phyloP scores from a whole-genome alignment of 1,140 invertebrate species.

The Plectus sambesii region DNA sequence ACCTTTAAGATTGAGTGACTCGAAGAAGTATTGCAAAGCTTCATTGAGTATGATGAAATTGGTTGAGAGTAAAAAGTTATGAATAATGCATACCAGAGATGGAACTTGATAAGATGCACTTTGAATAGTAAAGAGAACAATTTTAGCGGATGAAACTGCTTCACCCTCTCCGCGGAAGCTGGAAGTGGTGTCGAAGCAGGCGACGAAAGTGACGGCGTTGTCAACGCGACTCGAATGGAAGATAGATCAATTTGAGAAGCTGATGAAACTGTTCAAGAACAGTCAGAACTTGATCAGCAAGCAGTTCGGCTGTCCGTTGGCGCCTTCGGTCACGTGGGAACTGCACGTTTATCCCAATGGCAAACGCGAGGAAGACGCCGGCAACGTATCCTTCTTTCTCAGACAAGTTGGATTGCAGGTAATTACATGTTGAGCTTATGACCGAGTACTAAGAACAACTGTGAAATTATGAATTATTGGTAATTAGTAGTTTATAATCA shows the following conservation, averaged over 20 bases:
- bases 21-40: too few species aligned
- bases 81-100: too few species aligned
- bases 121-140: too few species aligned
- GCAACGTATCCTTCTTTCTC: constrained; percentile 40
- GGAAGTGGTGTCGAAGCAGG: constrained; percentile 30
- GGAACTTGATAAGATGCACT: too few species aligned
- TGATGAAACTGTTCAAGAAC: constrained; percentile 41
- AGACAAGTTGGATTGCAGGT: constrained; percentile 40
- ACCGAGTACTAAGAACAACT: too few species aligned
- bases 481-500: too few species aligned
- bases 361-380: constrained; percentile 38
- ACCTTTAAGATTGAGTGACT: too few species aligned
- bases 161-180: constrained; percentile 9
- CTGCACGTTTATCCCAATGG: constrained; percentile 44
- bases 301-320: constrained; percentile 25
- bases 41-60: too few species aligned
- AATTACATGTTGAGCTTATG: too few species aligned
- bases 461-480: too few species aligned
- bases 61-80: too few species aligned
- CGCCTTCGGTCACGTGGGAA: constrained; percentile 38
- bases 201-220: constrained; percentile 26
- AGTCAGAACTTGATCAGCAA: constrained; percentile 38
- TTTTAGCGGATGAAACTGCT: too few species aligned
- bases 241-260: constrained; percentile 37
- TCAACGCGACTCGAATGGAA: constrained; percentile 31